Percentiles rank a stretch among this genome's conserved stretches.
Conservation (phyloP, 2,888 invertebrate species). For the Drosophila colorata region DNA sequence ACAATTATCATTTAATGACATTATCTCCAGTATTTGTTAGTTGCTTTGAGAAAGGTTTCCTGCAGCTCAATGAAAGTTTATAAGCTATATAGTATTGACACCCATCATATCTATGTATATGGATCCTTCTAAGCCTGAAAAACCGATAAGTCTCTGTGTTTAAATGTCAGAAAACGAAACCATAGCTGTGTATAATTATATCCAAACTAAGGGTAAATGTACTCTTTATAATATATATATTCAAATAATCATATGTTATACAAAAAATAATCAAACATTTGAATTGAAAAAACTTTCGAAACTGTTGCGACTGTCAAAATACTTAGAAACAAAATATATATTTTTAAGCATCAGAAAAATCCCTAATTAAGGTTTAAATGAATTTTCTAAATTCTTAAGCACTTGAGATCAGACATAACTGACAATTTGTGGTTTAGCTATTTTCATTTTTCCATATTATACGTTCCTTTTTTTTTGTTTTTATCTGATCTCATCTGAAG, state of each 20-base stretch:
- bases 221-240: not conserved
- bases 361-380: not conserved
- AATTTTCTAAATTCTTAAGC: not conserved
- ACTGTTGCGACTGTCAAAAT: conserved; percentile 3
- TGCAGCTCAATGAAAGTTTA: not conserved
- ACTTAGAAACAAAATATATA: not conserved
- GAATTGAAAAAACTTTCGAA: not conserved
- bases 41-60: conserved; percentile 5
- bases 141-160: not conserved
- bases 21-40: conserved; percentile 3
- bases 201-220: not conserved
- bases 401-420: not conserved
- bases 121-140: not conserved
- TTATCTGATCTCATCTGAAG: not conserved
- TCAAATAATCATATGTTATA: not conserved
- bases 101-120: not conserved
- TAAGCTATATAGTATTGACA: not conserved
- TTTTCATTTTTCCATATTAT: not conserved
- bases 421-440: not conserved
- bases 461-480: too few species aligned
- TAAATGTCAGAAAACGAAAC: not conserved
- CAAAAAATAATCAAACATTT: not conserved
- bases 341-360: not conserved
- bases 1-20: not conserved
- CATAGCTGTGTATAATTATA: not conserved